Conservation (phyloP, 1,140 invertebrate species). For the Drosophila melanica region DNA sequence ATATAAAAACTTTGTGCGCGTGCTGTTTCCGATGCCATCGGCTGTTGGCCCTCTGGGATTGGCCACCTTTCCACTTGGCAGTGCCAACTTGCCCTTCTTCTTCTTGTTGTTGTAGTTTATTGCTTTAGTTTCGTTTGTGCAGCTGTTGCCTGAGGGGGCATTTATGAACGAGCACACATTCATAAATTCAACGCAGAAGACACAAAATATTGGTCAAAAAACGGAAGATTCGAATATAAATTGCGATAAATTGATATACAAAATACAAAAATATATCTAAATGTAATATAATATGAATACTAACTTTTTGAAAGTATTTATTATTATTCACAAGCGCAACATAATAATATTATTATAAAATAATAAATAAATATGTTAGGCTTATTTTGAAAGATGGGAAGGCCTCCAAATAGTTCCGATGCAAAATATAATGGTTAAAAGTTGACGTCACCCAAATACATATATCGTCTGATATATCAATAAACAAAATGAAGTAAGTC, state of each 20-base stretch:
- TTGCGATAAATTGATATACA: background rate
- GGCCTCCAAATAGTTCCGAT: no score
- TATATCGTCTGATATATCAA: no score
- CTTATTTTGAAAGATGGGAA: no score
- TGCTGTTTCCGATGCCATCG: slow-evolving; percentile 39
- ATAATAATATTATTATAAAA: no score
- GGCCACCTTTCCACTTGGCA: background rate
- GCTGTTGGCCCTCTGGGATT: slow-evolving; percentile 3
- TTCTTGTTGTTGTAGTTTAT: slow-evolving; percentile 23
- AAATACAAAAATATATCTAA: background rate
- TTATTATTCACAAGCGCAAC: no score
- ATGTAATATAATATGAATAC: background rate
- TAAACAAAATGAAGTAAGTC: no score
- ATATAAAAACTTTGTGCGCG: slow-evolving; percentile 52
- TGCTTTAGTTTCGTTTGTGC: slow-evolving; percentile 34
- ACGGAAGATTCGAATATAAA: background rate
- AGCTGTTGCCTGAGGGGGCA: slow-evolving; percentile 32
- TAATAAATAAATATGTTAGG: no score
- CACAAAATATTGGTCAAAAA: background rate
- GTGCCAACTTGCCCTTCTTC: background rate
- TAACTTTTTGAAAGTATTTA: background rate
- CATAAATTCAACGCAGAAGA: slow-evolving; percentile 5
- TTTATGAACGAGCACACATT: background rate
- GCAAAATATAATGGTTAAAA: no score
- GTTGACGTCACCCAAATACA: no score